A percentile compares a stretch with the other conserved stretches of the same genome.
Conservation (phyloP, 2,797 vertebrate species). For the Sebastes iracundus region DNA sequence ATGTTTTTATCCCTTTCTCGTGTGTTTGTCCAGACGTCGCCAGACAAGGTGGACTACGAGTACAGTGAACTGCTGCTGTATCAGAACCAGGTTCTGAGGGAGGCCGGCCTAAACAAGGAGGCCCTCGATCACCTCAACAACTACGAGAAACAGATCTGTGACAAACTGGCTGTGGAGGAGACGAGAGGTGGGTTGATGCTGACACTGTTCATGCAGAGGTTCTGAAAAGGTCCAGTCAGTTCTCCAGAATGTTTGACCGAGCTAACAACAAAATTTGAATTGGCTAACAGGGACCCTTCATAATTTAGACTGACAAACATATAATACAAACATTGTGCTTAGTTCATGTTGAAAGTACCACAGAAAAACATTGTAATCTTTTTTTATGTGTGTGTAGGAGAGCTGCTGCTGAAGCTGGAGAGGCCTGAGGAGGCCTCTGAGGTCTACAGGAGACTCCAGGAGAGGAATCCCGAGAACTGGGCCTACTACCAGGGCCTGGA, state of each 20-base stretch:
- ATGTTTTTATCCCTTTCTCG: not conserved
- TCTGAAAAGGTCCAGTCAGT: no score
- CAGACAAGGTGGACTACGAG: slow-evolving; percentile 96
- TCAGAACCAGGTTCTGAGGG: slow-evolving; percentile 94
- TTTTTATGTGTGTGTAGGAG: slow-evolving; percentile 76
- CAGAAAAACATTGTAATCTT: not conserved
- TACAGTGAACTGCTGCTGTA: slow-evolving; percentile 95
- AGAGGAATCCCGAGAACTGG: slow-evolving; percentile 96
- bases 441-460: slow-evolving; percentile 90
- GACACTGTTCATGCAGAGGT: not conserved
- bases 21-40: slow-evolving; percentile 85
- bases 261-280: no score
- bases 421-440: slow-evolving; percentile 89
- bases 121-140: slow-evolving; percentile 93
- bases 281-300: not conserved
- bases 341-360: not conserved
- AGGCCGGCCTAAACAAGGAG: slow-evolving; percentile 93
- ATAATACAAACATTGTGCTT: not conserved
- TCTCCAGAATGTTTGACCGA: not conserved
- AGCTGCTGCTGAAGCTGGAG: slow-evolving; percentile 89
- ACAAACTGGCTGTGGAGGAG: slow-evolving; percentile 95
- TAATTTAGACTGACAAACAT: not conserved
- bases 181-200: slow-evolving; percentile 85
- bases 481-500: slow-evolving; percentile 94
- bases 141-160: slow-evolving; percentile 97